phyloP scores from a whole-genome alignment of 2,888 invertebrate genomes.

The Orthosia cruda region DNA sequence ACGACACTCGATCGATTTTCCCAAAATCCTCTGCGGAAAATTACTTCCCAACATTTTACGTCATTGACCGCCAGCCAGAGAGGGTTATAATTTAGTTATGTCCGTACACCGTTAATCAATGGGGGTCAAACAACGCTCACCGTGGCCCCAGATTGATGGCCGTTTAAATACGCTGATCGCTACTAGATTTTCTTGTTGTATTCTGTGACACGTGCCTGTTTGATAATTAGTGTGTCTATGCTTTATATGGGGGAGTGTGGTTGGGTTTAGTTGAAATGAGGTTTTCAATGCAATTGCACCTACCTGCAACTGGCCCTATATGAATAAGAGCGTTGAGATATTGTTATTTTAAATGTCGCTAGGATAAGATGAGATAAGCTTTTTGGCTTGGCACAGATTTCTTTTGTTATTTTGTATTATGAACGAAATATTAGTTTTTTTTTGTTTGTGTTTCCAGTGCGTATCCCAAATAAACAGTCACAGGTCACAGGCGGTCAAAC shows the following conservation, averaged over 20 bases:
- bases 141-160: conserved; percentile 58
- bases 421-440: too few species aligned
- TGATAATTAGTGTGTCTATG: conserved; percentile 33
- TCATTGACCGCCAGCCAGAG: conserved; percentile 63
- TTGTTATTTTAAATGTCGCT: too few species aligned
- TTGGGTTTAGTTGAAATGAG: not conserved
- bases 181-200: conserved; percentile 56
- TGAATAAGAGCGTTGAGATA: too few species aligned
- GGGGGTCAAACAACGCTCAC: conserved; percentile 63
- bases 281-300: not conserved
- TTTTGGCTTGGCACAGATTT: too few species aligned
- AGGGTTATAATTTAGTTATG: conserved; percentile 70
- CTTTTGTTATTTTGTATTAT: too few species aligned
- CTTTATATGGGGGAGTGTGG: conserved; percentile 24
- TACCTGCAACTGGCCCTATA: too few species aligned
- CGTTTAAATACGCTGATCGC: conserved; percentile 58
- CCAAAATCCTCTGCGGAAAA: conserved; percentile 38
- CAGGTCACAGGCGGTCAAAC: conserved; percentile 63
- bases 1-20: conserved; percentile 27
- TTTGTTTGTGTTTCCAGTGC: too few species aligned
- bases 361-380: too few species aligned
- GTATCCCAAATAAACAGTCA: too few species aligned
- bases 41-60: conserved; percentile 47
- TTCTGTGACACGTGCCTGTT: conserved; percentile 41
- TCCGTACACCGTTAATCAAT: conserved; percentile 64